A percentile compares a stretch with the other conserved stretches of the same genome.
These are phyloP conservation scores for Thamnophis elegans DNA, from an alignment of 2,797 vertebrate genomes.

Conservation along the genomic window DNA sequence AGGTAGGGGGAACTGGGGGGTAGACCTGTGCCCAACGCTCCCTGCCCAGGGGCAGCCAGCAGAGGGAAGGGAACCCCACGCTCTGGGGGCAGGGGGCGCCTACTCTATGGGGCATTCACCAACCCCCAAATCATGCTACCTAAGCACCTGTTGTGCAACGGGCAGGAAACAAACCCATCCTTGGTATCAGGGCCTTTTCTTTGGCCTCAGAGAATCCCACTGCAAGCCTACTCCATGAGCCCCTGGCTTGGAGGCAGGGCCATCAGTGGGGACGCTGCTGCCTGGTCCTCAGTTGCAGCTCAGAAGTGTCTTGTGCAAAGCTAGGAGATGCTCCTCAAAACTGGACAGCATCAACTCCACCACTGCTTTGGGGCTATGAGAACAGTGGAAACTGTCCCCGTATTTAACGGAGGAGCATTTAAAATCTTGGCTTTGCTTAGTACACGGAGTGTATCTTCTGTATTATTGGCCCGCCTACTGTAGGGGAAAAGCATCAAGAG, in stretches of 20 bases:
- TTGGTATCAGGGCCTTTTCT: neutral
- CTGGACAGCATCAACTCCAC: neutral
- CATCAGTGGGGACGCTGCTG: neutral
- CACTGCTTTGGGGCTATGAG: neutral
- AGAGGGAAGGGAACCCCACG: neutral
- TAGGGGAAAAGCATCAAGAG: neutral
- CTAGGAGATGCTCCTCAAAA: neutral
- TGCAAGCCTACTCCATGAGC: neutral
- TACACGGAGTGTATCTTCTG: neutral
- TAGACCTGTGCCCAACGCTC: neutral
- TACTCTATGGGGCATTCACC: neutral
- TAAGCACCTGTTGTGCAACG: neutral
- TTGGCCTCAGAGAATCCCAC: neutral
- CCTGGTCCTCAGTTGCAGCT: neutral
- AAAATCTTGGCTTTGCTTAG: neutral
- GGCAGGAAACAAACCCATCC: neutral
- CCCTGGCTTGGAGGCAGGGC: neutral
- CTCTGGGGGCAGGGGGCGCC: neutral
- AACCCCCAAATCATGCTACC: neutral
- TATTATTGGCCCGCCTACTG: neutral
- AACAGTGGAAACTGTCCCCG: neutral
- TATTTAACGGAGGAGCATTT: neutral
- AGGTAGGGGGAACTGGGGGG: neutral
- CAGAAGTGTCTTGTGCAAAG: neutral
- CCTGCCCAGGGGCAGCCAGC: neutral